phyloP scores from a whole-genome alignment of 2,797 vertebrate genomes.

The Arremon brunneinucha region DNA sequence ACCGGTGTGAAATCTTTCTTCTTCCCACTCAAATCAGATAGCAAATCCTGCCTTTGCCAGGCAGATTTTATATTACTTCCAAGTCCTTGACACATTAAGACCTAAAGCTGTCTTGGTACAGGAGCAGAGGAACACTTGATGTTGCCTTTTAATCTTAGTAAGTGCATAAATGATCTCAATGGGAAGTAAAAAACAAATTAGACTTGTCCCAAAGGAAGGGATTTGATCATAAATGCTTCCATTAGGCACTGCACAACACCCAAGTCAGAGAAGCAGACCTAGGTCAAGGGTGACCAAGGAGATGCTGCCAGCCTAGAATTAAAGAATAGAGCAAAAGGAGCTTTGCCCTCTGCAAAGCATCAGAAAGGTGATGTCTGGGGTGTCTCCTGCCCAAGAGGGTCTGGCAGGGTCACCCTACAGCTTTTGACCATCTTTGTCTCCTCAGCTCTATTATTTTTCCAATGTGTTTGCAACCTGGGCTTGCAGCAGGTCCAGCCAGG shows the following conservation, averaged over 20 bases:
- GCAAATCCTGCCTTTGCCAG: background rate
- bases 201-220: background rate
- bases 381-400: background rate
- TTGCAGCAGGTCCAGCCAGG: background rate
- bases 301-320: background rate
- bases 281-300: background rate
- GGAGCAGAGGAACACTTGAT: accelerated
- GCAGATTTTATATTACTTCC: background rate
- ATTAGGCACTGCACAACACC: background rate
- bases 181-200: background rate
- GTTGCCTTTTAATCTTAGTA: background rate
- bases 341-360: background rate
- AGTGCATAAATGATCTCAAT: background rate
- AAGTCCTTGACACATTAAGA: background rate
- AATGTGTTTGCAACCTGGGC: background rate
- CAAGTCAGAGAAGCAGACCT: background rate
- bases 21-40: background rate
- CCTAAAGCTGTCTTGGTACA: background rate
- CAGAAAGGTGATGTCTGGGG: background rate
- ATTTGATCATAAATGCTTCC: background rate
- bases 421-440: background rate
- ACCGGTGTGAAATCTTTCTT: background rate
- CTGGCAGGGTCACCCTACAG: background rate
- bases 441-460: background rate
- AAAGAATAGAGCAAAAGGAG: background rate